Base-by-base conservation (phyloP, 2,888 invertebrate species). In the Blera fallax region DNA sequence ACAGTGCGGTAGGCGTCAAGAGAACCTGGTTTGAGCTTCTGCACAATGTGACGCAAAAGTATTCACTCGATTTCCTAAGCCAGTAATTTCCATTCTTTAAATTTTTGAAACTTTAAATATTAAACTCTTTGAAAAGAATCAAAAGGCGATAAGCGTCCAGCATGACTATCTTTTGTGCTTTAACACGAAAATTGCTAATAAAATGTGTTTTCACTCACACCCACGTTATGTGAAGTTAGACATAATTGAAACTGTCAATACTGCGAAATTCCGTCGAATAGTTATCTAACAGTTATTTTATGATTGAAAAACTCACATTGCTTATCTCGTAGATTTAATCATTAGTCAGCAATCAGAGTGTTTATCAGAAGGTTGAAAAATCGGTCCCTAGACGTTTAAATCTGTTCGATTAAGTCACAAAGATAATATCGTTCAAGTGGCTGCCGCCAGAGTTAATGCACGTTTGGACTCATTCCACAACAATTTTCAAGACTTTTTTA, bases 311-410 rank as follows among this genome's bases (percentile, higher is more conserved):
- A 50, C 50, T 50, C 24, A 50, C n/a, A 50, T 10, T 50, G 8
- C 50, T 50, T 24, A 50, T 50, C 50, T n/a, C n/a, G n/a, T n/a
- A 45, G 45, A 45, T 45, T 45, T 45, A 45, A n/a, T 45, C 45
- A 18, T 45, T 45, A 45, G 45, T 24, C 4, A 24, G 24, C 24
- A 24, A 45, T 45, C 45, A 45, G 16, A 18, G 3, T 45, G 45
- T 45, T 45, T 45, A 14, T 45, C 16, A 16, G 14, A 16, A 16
- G 7, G 16, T 45, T 45, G 16, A 45, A 45, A 16, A 45, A 45
- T 45, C 45, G 45, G 24, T 4, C 24, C 24, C n/a, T n/a, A n/a
- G n/a, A n/a, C n/a, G n/a, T n/a, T n/a, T n/a, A n/a, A n/a, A n/a
- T n/a, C n/a, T n/a, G n/a, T n/a, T n/a, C n/a, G n/a, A n/a, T n/a